Evolutionary conservation across 1,140 invertebrate genomes (phyloP), one percentile per base, ranked within the genome.

Genomic region (Nasonia vitripennis): DNA sequence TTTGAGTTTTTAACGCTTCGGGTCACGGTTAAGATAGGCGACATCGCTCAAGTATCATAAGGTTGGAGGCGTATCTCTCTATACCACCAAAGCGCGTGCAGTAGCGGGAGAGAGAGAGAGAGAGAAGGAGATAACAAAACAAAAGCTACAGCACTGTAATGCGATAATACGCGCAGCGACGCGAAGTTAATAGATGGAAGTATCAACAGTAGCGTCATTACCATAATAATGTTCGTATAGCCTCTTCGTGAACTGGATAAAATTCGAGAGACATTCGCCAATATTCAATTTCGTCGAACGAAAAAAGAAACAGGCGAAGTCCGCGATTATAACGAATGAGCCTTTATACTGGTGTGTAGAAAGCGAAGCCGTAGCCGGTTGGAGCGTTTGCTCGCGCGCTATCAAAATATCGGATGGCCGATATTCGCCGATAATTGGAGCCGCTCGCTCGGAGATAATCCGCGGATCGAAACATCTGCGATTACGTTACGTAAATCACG

Each of bases 391-490:
- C 88, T 87, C 68, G 78, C 62, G 78, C 73, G 80, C 87, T 89
- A 89, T 90, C 88, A 84, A 87, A 87, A 90, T 89, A 90, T 90
- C 89, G 86, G 81, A 86, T 81, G 81, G 48, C 78, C 85, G 87
- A 89, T 89, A 90, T 87, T 87, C 81, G 68, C 73, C 87, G 88
- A 90, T 91, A 89, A 90, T 89, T 89, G 87, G 81, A 83, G 83
- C 83, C 79, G 78, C 84, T 89, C 83, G 83, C 68, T 82, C 51
- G 68, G n/a, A 90, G 88, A 89, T 91, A 91, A 91, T 91, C 90
- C 90, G 83, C 79, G 85, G 88, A 91, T 91, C 87, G 87, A 89
- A 82, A 84, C 74, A 79, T 83, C 48, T 87, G 87, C 86, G 86
- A 89, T 87, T 87, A 80, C 41, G 79, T 89, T 89, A 86, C 85